Evolutionary conservation across 2,888 invertebrate genomes (phyloP).

Genomic region (Harpalus rubripes): DNA sequence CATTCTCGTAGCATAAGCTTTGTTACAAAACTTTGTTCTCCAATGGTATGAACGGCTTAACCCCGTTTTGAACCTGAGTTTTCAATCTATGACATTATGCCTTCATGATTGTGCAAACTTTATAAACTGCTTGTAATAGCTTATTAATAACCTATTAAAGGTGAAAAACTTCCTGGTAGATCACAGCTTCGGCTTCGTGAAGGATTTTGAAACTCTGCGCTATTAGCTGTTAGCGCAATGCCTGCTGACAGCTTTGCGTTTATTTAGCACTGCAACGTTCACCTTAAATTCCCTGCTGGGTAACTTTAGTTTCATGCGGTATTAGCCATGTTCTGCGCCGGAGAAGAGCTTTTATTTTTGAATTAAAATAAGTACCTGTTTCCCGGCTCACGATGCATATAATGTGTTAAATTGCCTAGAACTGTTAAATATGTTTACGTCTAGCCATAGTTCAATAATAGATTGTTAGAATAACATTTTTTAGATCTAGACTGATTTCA

Average conservation of each 20-base stretch:
- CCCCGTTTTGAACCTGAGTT: not conserved
- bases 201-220: conserved; percentile 10
- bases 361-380: conserved; percentile 11
- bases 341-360: conserved; percentile 8
- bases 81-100: not conserved
- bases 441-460: not conserved
- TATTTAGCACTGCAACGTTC: conserved; percentile 33
- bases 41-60: not conserved
- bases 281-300: conserved; percentile 32
- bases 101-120: not conserved
- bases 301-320: conserved; percentile 43
- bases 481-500: no score
- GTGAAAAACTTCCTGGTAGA: not conserved
- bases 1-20: no score
- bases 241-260: conserved; percentile 41
- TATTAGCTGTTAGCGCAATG: conserved; percentile 21
- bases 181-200: not conserved
- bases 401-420: not conserved
- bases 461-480: not conserved
- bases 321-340: conserved; percentile 15
- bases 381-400: not conserved
- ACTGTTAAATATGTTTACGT: not conserved
- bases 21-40: no score
- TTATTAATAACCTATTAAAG: not conserved
- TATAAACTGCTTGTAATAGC: not conserved